Conservation (phyloP, 2,797 vertebrate species). For the Sarcophilus harrisii region DNA sequence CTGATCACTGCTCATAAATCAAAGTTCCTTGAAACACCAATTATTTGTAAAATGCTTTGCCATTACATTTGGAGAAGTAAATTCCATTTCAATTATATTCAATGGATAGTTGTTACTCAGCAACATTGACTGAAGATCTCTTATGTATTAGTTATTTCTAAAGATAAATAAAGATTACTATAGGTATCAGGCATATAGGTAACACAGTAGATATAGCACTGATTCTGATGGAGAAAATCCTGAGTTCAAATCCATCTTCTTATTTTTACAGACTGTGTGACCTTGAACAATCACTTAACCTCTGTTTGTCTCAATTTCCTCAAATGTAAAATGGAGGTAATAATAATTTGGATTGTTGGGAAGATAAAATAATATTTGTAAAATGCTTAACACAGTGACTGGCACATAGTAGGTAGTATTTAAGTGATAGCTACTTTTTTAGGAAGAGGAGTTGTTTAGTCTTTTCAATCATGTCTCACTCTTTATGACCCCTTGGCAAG, state of each 20-base stretch:
- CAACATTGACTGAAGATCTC: neutral
- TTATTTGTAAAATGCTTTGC: neutral
- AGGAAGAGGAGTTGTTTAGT: neutral
- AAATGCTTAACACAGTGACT: neutral
- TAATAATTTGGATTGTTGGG: neutral
- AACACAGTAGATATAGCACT: neutral
- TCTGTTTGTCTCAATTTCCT: neutral
- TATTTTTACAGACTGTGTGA: neutral
- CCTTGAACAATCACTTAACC: neutral
- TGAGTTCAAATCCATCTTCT: neutral
- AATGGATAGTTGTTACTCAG: slow-evolving; percentile 12
- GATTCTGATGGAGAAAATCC: neutral
- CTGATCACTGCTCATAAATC: slow-evolving; percentile 12
- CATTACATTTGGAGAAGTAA: slow-evolving; percentile 21
- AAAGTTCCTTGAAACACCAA: slow-evolving; percentile 27
- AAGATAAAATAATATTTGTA: neutral
- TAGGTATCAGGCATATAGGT: neutral
- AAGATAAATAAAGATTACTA: neutral
- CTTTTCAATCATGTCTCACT: neutral
- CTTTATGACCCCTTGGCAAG: neutral
- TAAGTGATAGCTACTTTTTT: neutral
- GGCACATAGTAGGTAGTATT: neutral
- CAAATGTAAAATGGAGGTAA: neutral
- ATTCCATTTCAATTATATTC: slow-evolving; percentile 11
- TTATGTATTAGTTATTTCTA: neutral